Percentiles rank a stretch among this genome's conserved stretches.
Conservation (phyloP, 2,797 vertebrate genomes). For the Microctenopoma steveboyesi region DNA sequence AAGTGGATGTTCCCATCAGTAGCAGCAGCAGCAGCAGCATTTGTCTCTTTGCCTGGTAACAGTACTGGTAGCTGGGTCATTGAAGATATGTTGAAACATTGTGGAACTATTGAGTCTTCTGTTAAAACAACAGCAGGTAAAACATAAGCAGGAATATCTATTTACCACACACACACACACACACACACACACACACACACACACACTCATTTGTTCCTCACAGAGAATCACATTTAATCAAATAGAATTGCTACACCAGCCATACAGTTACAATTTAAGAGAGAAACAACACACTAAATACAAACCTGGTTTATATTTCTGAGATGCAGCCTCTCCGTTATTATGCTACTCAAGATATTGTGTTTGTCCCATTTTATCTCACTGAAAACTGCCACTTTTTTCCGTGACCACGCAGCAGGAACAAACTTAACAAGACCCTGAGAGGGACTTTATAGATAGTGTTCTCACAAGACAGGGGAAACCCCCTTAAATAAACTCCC, state of each 20-base stretch:
- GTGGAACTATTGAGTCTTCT: no score
- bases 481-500: conserved; percentile 48
- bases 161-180: no score
- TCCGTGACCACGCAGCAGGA: conserved; percentile 8
- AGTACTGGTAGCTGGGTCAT: conserved; percentile 22
- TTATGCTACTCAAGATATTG: no score
- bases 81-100: conserved; percentile 20
- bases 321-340: neutral
- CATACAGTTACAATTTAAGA: no score
- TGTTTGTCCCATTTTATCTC: no score
- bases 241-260: conserved; percentile 43
- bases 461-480: conserved; percentile 63
- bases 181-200: no score
- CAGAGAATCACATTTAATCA: conserved; percentile 34
- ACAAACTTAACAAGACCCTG: conserved; percentile 35
- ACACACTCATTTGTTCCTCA: no score
- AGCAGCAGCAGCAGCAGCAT: conserved; percentile 37
- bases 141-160: neutral
- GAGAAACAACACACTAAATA: conserved; percentile 30
- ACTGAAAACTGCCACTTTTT: no score
- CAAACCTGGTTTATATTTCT: conserved; percentile 29
- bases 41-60: conserved; percentile 52
- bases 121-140: neutral
- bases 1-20: conserved; percentile 71
- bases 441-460: conserved; percentile 51